Percentiles rank a stretch among this genome's conserved stretches.
Conservation (phyloP, 2,888 invertebrate genomes). For the Leptinotarsa haldemani region DNA sequence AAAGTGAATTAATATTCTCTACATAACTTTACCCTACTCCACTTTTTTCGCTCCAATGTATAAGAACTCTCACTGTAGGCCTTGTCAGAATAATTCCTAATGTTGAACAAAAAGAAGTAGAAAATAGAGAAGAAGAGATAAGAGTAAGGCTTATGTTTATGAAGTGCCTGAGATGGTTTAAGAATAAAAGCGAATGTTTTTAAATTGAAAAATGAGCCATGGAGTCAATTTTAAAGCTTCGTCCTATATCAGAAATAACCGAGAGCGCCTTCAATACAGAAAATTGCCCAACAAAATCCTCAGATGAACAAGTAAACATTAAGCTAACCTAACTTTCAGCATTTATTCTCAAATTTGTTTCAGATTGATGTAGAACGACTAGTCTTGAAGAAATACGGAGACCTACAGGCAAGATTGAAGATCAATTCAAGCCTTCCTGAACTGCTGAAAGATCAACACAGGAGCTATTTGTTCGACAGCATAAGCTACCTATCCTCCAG, state of each 20-base stretch:
- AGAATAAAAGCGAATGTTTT: neutral
- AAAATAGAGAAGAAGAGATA: neutral
- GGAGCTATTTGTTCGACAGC: slow-evolving; percentile 75
- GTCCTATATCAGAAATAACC: slow-evolving; percentile 57
- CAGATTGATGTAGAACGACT: slow-evolving; percentile 72
- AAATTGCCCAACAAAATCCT: slow-evolving; percentile 70
- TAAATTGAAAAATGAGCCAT: slow-evolving; percentile 31
- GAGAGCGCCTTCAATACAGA: slow-evolving; percentile 72
- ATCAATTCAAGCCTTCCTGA: slow-evolving; percentile 72
- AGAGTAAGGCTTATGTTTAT: too few relatives aligned
- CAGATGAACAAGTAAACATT: slow-evolving; percentile 71
- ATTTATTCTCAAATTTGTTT: slow-evolving; percentile 46
- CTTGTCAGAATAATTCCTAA: too few relatives aligned
- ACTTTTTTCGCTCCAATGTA: too few relatives aligned
- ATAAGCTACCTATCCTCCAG: slow-evolving; percentile 75
- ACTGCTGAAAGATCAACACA: slow-evolving; percentile 74
- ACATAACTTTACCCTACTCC: too few relatives aligned
- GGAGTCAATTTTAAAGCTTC: slow-evolving; percentile 40
- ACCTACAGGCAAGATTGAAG: slow-evolving; percentile 66
- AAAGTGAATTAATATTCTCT: too few relatives aligned
- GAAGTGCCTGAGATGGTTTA: too few relatives aligned
- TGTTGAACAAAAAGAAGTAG: too few relatives aligned
- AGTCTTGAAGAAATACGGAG: slow-evolving; percentile 69
- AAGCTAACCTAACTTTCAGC: slow-evolving; percentile 33
- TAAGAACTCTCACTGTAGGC: too few relatives aligned